Evolutionary conservation across 1,140 invertebrate genomes (phyloP).

Genomic region (Subanguina moxae): DNA sequence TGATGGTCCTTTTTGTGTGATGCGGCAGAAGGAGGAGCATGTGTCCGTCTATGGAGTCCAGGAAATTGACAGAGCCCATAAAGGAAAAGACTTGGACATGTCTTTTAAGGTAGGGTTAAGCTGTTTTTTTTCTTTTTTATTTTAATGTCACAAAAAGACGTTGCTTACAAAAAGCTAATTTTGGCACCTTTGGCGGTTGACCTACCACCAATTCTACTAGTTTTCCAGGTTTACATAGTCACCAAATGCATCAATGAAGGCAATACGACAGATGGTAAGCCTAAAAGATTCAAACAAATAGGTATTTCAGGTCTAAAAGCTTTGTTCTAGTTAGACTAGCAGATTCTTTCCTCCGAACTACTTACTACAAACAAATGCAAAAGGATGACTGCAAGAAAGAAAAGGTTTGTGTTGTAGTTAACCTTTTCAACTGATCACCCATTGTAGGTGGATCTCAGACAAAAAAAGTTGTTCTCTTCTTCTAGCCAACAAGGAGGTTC

Average conservation of each 20-base stretch:
- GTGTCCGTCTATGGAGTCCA: slow-evolving; percentile 39
- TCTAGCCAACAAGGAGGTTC: background rate
- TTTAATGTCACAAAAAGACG: background rate
- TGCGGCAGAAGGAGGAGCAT: slow-evolving; percentile 44
- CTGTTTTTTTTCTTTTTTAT: background rate
- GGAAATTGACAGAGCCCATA: slow-evolving; percentile 55
- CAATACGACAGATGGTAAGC: slow-evolving; percentile 11
- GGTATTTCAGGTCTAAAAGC: no score
- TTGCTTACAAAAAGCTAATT: background rate
- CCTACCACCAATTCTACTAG: background rate
- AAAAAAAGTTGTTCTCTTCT: slow-evolving; percentile 8
- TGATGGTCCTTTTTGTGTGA: slow-evolving; percentile 44
- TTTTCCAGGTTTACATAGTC: slow-evolving; percentile 29
- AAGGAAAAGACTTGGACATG: slow-evolving; percentile 44
- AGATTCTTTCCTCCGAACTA: slow-evolving; percentile 32
- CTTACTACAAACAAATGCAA: slow-evolving; percentile 36
- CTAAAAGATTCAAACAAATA: no score
- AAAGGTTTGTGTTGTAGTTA: slow-evolving; percentile 19
- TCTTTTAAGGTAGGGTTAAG: slow-evolving; percentile 47
- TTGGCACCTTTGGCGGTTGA: background rate
- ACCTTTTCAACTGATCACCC: slow-evolving; percentile 5
- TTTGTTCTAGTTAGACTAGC: slow-evolving; percentile 16
- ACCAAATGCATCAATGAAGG: slow-evolving; percentile 32
- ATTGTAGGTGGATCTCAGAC: slow-evolving; percentile 19
- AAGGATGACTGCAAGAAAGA: slow-evolving; percentile 38